Evolutionary conservation across 1,140 invertebrate genomes (phyloP).

Genomic region (Cryptotermes secundus): DNA sequence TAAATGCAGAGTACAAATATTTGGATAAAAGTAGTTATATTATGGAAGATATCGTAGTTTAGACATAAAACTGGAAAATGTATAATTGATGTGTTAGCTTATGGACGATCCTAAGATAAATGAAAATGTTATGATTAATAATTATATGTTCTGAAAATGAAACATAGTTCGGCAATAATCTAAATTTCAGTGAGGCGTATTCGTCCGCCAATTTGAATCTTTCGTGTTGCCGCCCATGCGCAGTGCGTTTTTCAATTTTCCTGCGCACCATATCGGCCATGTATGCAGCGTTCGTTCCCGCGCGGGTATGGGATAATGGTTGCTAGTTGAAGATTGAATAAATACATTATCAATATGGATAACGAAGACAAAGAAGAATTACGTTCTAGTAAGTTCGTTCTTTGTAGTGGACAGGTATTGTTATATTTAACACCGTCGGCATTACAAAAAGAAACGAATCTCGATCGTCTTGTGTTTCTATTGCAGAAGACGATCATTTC

Average conservation of each 20-base stretch:
- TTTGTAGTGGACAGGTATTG: not conserved
- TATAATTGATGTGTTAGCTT: too few species aligned
- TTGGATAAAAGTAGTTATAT: too few species aligned
- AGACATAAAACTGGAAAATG: too few species aligned
- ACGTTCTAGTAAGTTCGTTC: not conserved
- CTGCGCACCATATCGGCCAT: not conserved
- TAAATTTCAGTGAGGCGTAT: not conserved
- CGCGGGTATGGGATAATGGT: not conserved
- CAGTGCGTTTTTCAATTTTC: constrained; percentile 9
- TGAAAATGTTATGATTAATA: not conserved
- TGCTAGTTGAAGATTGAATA: not conserved
- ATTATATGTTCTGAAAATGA: not conserved
- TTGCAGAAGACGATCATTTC: constrained; percentile 26
- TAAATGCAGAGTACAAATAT: too few species aligned
- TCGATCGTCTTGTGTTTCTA: constrained; percentile 28
- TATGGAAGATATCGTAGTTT: too few species aligned
- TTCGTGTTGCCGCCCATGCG: not conserved
- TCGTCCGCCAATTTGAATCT: constrained; percentile 1
- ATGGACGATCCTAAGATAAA: too few species aligned
- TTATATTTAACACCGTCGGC: not conserved
- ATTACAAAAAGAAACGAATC: constrained; percentile 13
- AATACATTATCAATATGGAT: not conserved
- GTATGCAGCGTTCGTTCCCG: constrained; percentile 1
- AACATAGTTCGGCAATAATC: not conserved
- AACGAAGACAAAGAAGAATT: constrained; percentile 1